Base-by-base conservation (phyloP, 2,888 invertebrate genomes). In the Stenolophus ochropezus region DNA sequence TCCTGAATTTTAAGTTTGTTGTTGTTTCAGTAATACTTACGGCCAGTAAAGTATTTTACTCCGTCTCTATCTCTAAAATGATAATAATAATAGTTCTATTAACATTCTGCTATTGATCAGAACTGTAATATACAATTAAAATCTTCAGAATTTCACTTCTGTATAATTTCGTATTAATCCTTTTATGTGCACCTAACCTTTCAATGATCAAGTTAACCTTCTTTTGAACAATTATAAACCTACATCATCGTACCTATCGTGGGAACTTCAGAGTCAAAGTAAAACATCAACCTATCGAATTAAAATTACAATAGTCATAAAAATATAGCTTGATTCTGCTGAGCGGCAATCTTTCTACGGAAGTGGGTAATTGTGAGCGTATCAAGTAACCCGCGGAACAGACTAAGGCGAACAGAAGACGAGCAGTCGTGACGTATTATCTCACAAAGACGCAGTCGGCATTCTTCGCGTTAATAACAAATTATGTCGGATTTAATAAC, bases 401-500 rank as follows among this genome's bases (percentile, higher is more conserved):
- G 33, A 8, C 33, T 6, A 4, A 42, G 33, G 11, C 33, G 33
- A 42, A 42, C 33, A 42, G 33, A 42, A 42, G 33, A n/a, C 61
- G 61, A 61, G 61, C 61, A 61, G 23, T 61, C 61, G 21, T 47
- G 61, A 25, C 23, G 61, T 61, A 61, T 61, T 61, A 61, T 61
- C 61, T 61, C 61, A 61, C 61, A 61, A 61, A 61, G 61, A 61
- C 61, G 61, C 61, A 61, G 20, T 23, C 61, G 23, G 61, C 61
- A 25, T 61, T 61, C 61, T 61, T 61, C 61, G 61, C 61, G 61
- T 61, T 61, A 61, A 61, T 61, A 61, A 61, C 61, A 61, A 61
- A 61, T 61, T 61, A 61, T 61, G 61, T 61, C 61, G 61, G 61
- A 25, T 61, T 61, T 61, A 61, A 61, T 61, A 61, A 61, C 61